Evolutionary conservation across 2,888 invertebrate genomes (phyloP).

Genomic region (Drosophila helvetica): DNA sequence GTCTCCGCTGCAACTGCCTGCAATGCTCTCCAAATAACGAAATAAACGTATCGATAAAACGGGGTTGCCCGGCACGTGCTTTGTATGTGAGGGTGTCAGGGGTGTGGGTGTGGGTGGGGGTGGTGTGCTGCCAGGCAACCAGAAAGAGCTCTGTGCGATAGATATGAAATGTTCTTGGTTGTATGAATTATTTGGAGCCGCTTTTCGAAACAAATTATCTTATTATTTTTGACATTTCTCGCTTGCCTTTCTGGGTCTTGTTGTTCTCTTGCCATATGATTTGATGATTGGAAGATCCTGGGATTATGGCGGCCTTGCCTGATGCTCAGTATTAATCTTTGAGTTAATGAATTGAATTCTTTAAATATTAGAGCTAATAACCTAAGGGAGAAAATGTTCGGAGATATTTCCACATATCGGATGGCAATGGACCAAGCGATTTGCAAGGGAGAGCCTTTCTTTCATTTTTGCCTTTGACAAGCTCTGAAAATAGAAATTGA

Average conservation of each 20-base stretch:
- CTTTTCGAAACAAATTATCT: background rate
- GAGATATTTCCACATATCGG: too few relatives aligned
- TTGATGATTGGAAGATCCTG: background rate
- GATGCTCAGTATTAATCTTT: too few relatives aligned
- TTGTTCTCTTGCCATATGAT: background rate
- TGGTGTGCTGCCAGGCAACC: conserved; percentile 30
- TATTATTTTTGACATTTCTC: conserved; percentile 17
- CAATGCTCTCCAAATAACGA: background rate
- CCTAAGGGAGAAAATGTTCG: too few relatives aligned
- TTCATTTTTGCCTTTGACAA: background rate
- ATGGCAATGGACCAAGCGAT: too few relatives aligned
- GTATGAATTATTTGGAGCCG: background rate
- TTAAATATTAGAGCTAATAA: too few relatives aligned
- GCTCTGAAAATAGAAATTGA: background rate
- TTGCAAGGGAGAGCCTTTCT: background rate
- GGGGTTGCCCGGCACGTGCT: conserved; percentile 14
- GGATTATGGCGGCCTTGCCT: background rate
- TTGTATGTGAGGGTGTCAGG: background rate
- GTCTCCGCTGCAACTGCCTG: background rate
- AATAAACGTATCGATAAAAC: conserved; percentile 39
- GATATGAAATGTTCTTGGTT: background rate
- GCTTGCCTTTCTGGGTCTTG: conserved; percentile 11
- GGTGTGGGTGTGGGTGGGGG: background rate
- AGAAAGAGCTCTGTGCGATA: conserved; percentile 5
- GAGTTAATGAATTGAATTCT: too few relatives aligned